Evolutionary conservation across 2,113 vertebrate species (phyloP).

Genomic region (Maccullochella peelii): DNA sequence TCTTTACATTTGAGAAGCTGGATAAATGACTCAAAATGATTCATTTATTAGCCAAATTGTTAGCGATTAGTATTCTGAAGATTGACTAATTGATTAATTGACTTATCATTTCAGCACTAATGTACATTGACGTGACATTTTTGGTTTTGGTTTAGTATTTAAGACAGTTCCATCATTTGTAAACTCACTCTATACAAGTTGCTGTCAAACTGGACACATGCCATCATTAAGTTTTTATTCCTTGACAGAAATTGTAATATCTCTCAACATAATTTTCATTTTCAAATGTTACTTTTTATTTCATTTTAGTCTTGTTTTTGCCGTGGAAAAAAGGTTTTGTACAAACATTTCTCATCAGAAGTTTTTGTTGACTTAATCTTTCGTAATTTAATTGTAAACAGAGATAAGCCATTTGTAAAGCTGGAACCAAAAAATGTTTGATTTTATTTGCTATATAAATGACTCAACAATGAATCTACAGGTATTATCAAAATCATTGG

Average conservation of each 20-base stretch:
- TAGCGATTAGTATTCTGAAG: background rate
- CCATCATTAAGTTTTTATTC: background rate
- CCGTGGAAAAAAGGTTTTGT: no score
- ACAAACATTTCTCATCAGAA: background rate
- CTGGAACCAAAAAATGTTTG: background rate
- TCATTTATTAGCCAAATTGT: background rate
- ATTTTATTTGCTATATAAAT: background rate
- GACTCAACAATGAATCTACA: no score
- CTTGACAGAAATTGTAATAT: background rate
- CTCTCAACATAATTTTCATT: background rate
- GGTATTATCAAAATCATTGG: background rate
- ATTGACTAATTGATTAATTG: background rate
- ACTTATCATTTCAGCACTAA: background rate
- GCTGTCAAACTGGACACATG: background rate
- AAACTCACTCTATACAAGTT: background rate
- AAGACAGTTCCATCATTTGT: background rate
- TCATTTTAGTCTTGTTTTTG: background rate
- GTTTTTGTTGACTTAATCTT: background rate
- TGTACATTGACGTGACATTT: background rate
- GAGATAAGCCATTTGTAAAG: background rate
- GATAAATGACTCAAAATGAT: background rate
- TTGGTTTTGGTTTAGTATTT: background rate
- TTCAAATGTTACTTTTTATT: background rate
- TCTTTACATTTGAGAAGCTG: background rate
- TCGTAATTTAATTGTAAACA: no score